Conservation (phyloP, 2,888 invertebrate species). For the Gnatocerus cornutus region DNA sequence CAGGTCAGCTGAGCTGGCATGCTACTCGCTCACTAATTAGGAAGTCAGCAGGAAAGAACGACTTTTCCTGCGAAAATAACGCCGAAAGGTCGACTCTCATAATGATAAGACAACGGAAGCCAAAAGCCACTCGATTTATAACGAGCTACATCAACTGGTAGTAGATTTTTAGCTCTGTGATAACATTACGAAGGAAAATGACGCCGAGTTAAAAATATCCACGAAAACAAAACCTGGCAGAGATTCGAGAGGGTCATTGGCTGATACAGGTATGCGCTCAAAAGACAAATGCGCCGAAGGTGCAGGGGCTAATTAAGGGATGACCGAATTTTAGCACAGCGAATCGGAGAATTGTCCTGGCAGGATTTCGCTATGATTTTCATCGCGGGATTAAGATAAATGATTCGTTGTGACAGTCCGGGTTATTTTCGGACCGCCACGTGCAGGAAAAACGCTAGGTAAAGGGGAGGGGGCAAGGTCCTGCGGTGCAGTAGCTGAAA, state of each 20-base stretch:
- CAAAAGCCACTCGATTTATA: conserved; percentile 10
- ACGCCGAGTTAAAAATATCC: conserved; percentile 21
- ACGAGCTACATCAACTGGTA: conserved; percentile 4
- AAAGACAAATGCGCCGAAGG: conserved; percentile 16
- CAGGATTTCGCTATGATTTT: conserved; percentile 18
- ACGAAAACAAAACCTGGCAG: conserved; percentile 37
- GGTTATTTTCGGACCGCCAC: conserved; percentile 22
- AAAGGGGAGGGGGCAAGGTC: neutral
- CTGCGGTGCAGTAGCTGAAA: neutral
- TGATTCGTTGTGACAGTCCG: conserved; percentile 27
- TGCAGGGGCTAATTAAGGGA: conserved; percentile 15
- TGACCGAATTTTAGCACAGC: neutral
- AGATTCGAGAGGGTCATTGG: conserved; percentile 24
- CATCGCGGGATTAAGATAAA: conserved; percentile 34
- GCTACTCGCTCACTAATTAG: conserved; percentile 2
- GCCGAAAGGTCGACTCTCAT: conserved; percentile 11
- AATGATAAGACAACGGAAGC: conserved; percentile 6
- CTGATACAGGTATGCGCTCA: conserved; percentile 32
- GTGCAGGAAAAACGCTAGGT: neutral
- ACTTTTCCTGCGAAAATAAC: conserved; percentile 3
- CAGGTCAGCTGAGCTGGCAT: conserved; percentile 28
- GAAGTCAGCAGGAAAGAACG: conserved; percentile 2
- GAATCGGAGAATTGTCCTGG: conserved; percentile 13
- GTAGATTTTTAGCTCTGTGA: neutral
- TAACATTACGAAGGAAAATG: conserved; percentile 6